A percentile compares a stretch with the other conserved stretches of the same genome.
Conservation (phyloP, 2,797 vertebrate genomes). For the Enoplosus armatus region DNA sequence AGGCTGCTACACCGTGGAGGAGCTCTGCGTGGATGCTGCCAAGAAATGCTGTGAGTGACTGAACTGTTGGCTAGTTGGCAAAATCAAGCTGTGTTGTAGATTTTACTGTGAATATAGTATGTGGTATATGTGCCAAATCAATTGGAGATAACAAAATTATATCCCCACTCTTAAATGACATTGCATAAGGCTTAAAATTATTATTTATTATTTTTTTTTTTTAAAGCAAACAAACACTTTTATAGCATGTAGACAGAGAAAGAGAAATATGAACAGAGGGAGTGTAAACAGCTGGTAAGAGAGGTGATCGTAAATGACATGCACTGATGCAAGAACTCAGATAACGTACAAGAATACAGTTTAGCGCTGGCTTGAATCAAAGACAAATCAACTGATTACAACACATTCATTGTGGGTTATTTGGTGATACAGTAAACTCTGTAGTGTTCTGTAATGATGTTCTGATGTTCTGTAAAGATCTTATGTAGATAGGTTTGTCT, state of each 20-base stretch:
- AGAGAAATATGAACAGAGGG: neutral
- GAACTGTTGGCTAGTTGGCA: neutral
- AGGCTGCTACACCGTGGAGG: constrained; percentile 90
- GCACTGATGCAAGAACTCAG: neutral
- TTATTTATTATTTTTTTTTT: too few relatives aligned
- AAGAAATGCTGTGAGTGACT: constrained; percentile 89
- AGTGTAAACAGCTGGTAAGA: too few relatives aligned
- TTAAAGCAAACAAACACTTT: too few relatives aligned
- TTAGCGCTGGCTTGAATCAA: neutral
- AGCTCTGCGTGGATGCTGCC: constrained; percentile 92
- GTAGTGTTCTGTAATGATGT: neutral
- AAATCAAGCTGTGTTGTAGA: neutral
- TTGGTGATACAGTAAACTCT: neutral
- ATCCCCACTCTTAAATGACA: neutral
- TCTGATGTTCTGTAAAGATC: neutral
- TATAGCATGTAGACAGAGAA: neutral
- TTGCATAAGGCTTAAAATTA: neutral
- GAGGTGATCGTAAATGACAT: neutral
- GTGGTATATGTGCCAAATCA: neutral
- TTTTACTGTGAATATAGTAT: neutral
- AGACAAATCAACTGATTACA: neutral
- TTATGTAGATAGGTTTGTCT: neutral
- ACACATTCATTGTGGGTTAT: neutral
- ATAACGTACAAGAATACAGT: neutral
- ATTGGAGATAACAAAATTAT: neutral